phyloP scores from a whole-genome alignment of 2,797 vertebrate genomes.

The Catostomus latipinnis region DNA sequence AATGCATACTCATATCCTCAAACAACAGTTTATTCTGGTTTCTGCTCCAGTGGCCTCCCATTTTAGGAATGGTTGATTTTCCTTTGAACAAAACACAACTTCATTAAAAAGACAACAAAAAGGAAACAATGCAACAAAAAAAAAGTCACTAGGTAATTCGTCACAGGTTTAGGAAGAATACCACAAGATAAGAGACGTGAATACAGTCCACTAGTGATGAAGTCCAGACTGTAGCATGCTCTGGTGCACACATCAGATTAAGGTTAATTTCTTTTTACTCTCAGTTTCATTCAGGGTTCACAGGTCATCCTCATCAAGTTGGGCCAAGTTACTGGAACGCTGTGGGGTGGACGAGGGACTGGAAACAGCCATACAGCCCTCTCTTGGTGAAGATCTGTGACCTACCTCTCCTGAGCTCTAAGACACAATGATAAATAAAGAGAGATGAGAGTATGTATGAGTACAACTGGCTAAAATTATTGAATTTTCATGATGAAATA shows the following conservation, averaged over 20 bases:
- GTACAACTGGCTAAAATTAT: too few relatives aligned
- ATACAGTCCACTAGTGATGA: conserved; percentile 25
- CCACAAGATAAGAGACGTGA: conserved; percentile 40
- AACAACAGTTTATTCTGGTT: conserved; percentile 41
- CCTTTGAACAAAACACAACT: conserved; percentile 65
- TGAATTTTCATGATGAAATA: too few relatives aligned
- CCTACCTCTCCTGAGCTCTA: conserved; percentile 78
- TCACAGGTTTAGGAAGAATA: conserved; percentile 52
- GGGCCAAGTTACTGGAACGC: conserved; percentile 83
- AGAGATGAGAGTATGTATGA: background rate
- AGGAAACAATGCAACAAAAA: conserved; percentile 39
- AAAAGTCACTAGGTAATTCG: conserved; percentile 56
- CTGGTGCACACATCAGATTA: conserved; percentile 46
- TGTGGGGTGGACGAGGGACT: conserved; percentile 67
- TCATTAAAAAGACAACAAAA: conserved; percentile 63
- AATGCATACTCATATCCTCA: conserved; percentile 26
- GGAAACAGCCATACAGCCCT: conserved; percentile 64
- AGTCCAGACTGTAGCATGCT: conserved; percentile 55
- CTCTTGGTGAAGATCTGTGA: conserved; percentile 66
- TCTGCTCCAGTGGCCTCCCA: conserved; percentile 80
- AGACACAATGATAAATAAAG: conserved; percentile 5
- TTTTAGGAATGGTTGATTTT: conserved; percentile 75
- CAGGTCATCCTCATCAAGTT: conserved; percentile 88
- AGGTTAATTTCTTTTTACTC: conserved; percentile 26
- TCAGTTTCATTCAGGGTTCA: conserved; percentile 68